Evolutionary conservation across 2,888 invertebrate genomes (phyloP).

Genomic region (Anaspis maculata): DNA sequence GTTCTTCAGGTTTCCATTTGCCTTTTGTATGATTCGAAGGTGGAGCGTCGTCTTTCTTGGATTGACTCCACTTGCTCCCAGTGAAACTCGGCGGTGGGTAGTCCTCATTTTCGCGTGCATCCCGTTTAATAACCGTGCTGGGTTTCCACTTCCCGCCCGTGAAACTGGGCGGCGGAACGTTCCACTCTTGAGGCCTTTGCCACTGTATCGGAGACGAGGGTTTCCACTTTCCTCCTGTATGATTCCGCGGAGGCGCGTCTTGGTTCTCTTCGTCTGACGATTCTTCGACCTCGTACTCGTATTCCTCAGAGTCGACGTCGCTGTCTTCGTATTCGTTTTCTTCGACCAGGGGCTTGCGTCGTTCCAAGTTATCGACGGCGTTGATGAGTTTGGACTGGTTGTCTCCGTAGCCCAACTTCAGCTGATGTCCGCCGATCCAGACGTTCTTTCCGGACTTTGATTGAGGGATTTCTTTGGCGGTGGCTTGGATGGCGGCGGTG

Average conservation of each 20-base stretch:
- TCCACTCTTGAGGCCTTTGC: slow-evolving; percentile 55
- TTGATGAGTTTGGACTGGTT: slow-evolving; percentile 56
- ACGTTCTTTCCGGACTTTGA: slow-evolving; percentile 47
- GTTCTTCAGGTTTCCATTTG: slow-evolving; percentile 47
- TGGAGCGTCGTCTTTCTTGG: slow-evolving; percentile 19
- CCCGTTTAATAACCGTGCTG: slow-evolving; percentile 8
- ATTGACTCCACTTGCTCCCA: slow-evolving; percentile 54
- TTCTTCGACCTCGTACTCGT: slow-evolving; percentile 29
- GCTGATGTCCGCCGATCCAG: slow-evolving; percentile 54
- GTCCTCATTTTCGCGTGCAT: too few relatives aligned
- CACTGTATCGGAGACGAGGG: slow-evolving; percentile 47
- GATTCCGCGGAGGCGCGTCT: slow-evolving; percentile 46
- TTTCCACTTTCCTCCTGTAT: slow-evolving; percentile 69
- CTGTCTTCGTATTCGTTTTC: slow-evolving; percentile 31
- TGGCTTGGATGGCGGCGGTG: slow-evolving; percentile 35
- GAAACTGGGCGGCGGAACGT: slow-evolving; percentile 46
- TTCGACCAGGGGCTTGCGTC: slow-evolving; percentile 36
- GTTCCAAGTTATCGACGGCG: slow-evolving; percentile 56
- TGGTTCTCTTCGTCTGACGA: slow-evolving; percentile 39
- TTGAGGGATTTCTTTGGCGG: slow-evolving; percentile 27
- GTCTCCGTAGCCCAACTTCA: slow-evolving; percentile 48
- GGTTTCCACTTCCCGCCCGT: slow-evolving; percentile 58
- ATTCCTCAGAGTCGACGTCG: slow-evolving; percentile 28
- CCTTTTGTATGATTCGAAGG: slow-evolving; percentile 48
- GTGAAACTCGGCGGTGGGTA: slow-evolving; percentile 43